Evolutionary conservation across 2,797 vertebrate species (phyloP).

Genomic region (Clarias platycephalus): DNA sequence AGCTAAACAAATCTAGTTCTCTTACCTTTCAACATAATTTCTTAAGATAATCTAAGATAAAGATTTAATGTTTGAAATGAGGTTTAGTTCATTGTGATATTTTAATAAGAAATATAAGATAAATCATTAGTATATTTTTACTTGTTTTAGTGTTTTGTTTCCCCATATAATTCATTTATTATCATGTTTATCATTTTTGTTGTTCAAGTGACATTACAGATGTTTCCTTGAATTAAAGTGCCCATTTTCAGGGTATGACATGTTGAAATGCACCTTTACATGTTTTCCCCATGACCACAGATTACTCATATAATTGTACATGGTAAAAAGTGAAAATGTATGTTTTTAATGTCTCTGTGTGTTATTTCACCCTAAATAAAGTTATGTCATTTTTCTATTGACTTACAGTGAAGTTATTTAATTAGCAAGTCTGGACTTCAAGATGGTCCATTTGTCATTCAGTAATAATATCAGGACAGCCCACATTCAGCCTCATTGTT

Average conservation of each 20-base stretch:
- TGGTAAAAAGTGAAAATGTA: neutral
- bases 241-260: neutral
- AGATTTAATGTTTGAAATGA: neutral
- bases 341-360: neutral
- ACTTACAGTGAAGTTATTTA: neutral
- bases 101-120: neutral
- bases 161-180: neutral
- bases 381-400: neutral
- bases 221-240: neutral
- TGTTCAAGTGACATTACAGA: neutral
- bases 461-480: neutral
- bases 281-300: neutral
- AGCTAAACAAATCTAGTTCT: neutral
- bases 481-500: conserved; percentile 2
- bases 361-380: neutral
- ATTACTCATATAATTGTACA: neutral
- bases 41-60: neutral
- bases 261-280: neutral
- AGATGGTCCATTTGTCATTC: neutral
- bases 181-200: neutral
- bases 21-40: too few relatives aligned
- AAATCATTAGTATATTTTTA: neutral
- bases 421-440: neutral
- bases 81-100: neutral
- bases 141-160: neutral